Evolutionary conservation across 2,888 invertebrate genomes (phyloP), one percentile per base, ranked within the genome.

Genomic region (Eupsilia transversa): DNA sequence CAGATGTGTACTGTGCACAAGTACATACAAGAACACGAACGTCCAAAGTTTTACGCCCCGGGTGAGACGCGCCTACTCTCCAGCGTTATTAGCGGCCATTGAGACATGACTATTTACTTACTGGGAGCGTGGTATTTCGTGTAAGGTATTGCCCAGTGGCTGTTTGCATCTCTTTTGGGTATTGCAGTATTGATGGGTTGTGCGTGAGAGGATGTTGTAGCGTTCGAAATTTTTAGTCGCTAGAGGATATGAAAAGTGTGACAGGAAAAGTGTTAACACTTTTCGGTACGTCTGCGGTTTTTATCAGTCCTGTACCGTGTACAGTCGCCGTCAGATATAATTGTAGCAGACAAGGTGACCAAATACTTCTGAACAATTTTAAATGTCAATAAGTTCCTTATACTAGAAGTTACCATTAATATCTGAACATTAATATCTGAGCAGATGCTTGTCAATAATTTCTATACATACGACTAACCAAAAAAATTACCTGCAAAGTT

Each of bases 61-160:
- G 92, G 96, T 91, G 87, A 89, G 83, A 87, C 88, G 91, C 90
- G 94, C 94, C 94, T 94, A 93, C 91, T 88, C 90, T 90, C 93
- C 78, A 38, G 76, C 92, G 93, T 95, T 95, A 96, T 95, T 94
- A 94, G 92, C 93, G 94, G 90, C 91, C 91, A 94, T 93, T 92
- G 92, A 92, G 92, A 96, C 96, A 96, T 87, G 95, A 94, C 92
- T 96, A 96, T 95, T 95, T 96, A 96, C 96, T 96, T 94, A 96
- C 88, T 83, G 87, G 85, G 91, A 85, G 88, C 88, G 84, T 83
- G 86, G 86, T 88, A 89, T 88, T 77, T 84, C 90, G 83, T 88
- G 89, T 89, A 85, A 87, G 86, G 90, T 89, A 87, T 88, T 89
- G 89, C 92, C 92, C 90, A 88, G 74, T 88, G 91, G 91, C 90